Percentiles rank a stretch among this genome's conserved stretches.
phyloP scores from a whole-genome alignment of 2,113 vertebrate species.

The Poeciliopsis prolifica region DNA sequence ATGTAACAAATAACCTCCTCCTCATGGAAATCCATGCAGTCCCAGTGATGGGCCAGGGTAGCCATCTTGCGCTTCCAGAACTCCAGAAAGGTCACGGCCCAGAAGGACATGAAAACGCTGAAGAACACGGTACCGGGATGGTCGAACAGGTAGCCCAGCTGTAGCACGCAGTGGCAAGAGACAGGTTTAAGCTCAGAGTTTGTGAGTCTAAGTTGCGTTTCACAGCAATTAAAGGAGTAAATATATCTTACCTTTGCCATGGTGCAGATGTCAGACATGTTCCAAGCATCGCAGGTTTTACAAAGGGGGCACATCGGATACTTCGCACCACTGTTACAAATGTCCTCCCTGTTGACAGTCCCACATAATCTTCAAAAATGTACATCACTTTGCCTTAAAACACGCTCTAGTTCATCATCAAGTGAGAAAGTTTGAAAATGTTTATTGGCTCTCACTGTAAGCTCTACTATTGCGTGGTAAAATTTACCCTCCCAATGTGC shows the following conservation, averaged over 20 bases:
- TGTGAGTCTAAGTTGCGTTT: background rate
- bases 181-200: background rate
- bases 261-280: slow-evolving; percentile 84
- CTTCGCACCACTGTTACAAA: slow-evolving; percentile 71
- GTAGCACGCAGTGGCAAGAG: slow-evolving; percentile 8
- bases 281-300: slow-evolving; percentile 80
- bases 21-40: slow-evolving; percentile 85
- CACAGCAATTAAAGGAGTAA: background rate
- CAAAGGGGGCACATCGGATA: slow-evolving; percentile 85
- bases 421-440: too few relatives aligned
- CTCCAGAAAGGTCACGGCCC: slow-evolving; percentile 84
- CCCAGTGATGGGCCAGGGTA: slow-evolving; percentile 83
- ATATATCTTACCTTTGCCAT: slow-evolving; percentile 80
- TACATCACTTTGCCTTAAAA: background rate
- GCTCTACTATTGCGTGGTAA: too few relatives aligned
- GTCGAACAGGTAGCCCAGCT: slow-evolving; percentile 84
- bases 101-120: slow-evolving; percentile 86
- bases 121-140: slow-evolving; percentile 83
- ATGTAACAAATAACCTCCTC: slow-evolving; percentile 68
- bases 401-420: too few relatives aligned
- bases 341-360: slow-evolving; percentile 77
- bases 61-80: slow-evolving; percentile 84
- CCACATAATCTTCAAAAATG: background rate
- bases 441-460: too few relatives aligned
- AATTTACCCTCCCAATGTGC: background rate